Percentiles rank a stretch among this genome's conserved stretches.
Conservation (phyloP, 2,113 vertebrate species). For the Phaethornis superciliosus region DNA sequence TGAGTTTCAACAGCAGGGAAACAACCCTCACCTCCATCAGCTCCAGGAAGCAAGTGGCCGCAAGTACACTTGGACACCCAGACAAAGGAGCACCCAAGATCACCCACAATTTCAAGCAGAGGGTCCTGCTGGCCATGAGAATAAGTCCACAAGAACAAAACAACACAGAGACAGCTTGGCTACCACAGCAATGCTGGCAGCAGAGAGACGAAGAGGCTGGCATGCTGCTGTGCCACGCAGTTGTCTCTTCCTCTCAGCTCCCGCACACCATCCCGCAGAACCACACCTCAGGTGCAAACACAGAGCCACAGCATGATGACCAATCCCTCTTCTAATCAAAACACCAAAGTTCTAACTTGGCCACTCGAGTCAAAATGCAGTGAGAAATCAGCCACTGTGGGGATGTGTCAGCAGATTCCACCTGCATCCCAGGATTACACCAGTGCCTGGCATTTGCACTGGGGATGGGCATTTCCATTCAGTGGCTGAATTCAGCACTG, state of each 20-base stretch:
- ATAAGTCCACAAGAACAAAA: background rate
- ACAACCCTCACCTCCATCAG: background rate
- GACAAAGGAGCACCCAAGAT: background rate
- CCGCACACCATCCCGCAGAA: background rate
- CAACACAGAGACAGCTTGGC: background rate
- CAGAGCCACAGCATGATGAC: background rate
- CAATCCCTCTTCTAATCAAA: background rate
- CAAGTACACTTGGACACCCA: background rate
- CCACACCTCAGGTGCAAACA: background rate
- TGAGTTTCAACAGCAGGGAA: background rate
- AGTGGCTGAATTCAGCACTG: background rate
- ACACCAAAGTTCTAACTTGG: background rate
- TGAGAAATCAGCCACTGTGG: background rate
- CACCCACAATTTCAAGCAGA: background rate
- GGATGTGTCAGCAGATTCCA: background rate
- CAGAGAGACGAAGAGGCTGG: background rate
- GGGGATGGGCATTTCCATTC: background rate
- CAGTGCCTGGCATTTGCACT: background rate
- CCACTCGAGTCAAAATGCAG: background rate
- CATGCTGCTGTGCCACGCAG: background rate
- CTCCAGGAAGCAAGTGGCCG: background rate
- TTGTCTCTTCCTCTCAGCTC: background rate
- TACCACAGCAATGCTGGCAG: accelerated
- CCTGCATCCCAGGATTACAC: background rate
- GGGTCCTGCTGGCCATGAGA: background rate